Conservation (phyloP, 2,797 vertebrate genomes). For the Chrysocyon brachyurus region DNA sequence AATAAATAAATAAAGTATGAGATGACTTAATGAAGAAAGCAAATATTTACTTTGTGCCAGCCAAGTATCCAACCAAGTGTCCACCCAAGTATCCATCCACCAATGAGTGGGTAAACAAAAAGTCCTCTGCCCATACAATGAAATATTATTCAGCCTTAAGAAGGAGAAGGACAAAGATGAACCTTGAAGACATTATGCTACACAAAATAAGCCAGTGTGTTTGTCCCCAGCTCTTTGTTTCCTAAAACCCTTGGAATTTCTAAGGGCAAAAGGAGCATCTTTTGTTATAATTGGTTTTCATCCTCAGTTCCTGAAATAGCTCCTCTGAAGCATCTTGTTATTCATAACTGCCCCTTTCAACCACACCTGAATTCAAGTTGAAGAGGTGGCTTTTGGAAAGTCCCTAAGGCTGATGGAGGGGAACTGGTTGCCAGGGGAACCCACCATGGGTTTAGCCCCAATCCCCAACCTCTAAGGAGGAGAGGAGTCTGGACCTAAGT, state of each 20-base stretch:
- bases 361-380: not conserved
- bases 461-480: not conserved
- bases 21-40: not conserved
- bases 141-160: not conserved
- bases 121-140: not conserved
- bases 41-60: not conserved
- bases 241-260: not conserved
- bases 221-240: not conserved
- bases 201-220: not conserved
- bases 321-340: not conserved
- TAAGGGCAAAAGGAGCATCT: not conserved
- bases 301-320: not conserved
- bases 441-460: not conserved
- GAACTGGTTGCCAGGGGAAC: not conserved
- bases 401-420: not conserved
- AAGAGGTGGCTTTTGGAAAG: not conserved
- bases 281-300: not conserved
- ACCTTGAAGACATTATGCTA: not conserved
- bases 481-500: not conserved
- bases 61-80: not conserved
- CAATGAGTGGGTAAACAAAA: not conserved
- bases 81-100: not conserved
- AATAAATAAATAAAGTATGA: not conserved
- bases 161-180: not conserved
- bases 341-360: not conserved